These are phyloP conservation scores for Danaus melanippus DNA, from an alignment of 1,140 invertebrate genomes.

Conservation along the genomic window DNA sequence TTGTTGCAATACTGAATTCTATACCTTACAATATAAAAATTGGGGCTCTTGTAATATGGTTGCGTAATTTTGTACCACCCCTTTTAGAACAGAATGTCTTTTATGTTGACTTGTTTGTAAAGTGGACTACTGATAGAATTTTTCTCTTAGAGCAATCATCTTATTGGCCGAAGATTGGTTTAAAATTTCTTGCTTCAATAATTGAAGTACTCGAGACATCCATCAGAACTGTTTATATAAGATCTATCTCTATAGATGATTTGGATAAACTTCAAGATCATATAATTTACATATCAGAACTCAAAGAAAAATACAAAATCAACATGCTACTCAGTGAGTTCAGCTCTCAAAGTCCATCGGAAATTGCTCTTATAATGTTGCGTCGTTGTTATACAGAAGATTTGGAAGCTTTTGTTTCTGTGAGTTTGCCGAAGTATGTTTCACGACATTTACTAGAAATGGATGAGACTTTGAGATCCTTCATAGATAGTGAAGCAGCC, in stretches of 20 bases:
- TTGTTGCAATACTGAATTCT: constrained; percentile 47
- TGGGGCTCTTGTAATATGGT: constrained; percentile 53
- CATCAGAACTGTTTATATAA: constrained; percentile 48
- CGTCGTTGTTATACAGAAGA: constrained; percentile 62
- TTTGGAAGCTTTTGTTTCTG: constrained; percentile 47
- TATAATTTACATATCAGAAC: constrained; percentile 52
- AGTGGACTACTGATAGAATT: constrained; percentile 58
- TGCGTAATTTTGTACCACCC: constrained; percentile 51
- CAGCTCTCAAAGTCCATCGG: constrained; percentile 46
- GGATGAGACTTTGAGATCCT: constrained; percentile 48
- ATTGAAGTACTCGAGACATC: constrained; percentile 47
- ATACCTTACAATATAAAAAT: constrained; percentile 57
- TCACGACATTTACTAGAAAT: constrained; percentile 51
- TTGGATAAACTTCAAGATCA: constrained; percentile 51
- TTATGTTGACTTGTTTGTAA: constrained; percentile 58
- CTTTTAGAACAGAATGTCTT: constrained; percentile 57
- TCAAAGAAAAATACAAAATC: constrained; percentile 64
- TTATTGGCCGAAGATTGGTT: constrained; percentile 64
- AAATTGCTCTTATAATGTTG: constrained; percentile 59
- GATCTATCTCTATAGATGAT: constrained; percentile 58
- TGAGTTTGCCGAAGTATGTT: constrained; percentile 49
- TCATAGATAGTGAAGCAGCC: constrained; percentile 57
- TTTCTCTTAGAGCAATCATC: constrained; percentile 55
- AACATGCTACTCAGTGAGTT: constrained; percentile 60
- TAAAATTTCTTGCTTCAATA: constrained; percentile 59